Evolutionary conservation across 2,888 invertebrate species (phyloP).

Genomic region (Neocrepidodera transversa): DNA sequence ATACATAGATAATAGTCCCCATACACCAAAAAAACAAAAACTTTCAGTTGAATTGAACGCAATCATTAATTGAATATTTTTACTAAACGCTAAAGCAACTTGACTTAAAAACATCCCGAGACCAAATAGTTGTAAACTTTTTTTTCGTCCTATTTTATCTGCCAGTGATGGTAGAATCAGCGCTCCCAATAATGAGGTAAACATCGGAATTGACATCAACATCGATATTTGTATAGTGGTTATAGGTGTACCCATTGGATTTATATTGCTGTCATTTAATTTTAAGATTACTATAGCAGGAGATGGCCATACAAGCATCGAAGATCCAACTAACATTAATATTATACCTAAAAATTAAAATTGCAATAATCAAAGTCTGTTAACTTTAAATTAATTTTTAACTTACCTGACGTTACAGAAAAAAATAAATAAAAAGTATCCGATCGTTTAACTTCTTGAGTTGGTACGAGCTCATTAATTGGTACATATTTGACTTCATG

Average conservation of each 20-base stretch:
- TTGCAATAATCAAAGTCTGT: neutral
- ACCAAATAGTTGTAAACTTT: slow-evolving; percentile 67
- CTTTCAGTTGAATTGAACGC: neutral
- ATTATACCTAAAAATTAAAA: slow-evolving; percentile 10
- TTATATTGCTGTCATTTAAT: slow-evolving; percentile 25
- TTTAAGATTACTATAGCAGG: slow-evolving; percentile 40
- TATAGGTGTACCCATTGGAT: slow-evolving; percentile 35
- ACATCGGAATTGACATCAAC: slow-evolving; percentile 31
- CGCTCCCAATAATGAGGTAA: slow-evolving; percentile 34
- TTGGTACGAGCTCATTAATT: neutral
- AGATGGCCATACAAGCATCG: slow-evolving; percentile 38
- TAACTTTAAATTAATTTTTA: neutral
- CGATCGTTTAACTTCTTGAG: neutral
- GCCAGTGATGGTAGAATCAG: slow-evolving; percentile 30
- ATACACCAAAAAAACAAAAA: neutral
- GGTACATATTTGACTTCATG: slow-evolving; percentile 8
- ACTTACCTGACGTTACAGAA: slow-evolving; percentile 1
- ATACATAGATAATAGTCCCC: slow-evolving; percentile 8
- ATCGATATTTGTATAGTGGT: slow-evolving; percentile 36
- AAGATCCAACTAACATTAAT: neutral
- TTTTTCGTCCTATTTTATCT: slow-evolving; percentile 66
- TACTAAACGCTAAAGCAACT: slow-evolving; percentile 31
- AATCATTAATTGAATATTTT: slow-evolving; percentile 6
- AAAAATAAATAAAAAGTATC: slow-evolving; percentile 1
- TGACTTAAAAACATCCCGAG: slow-evolving; percentile 67